A percentile compares a stretch with the other conserved stretches of the same genome.
phyloP scores from a whole-genome alignment of 35 echinoderm and acorn worm species.

The Strongylocentrotus purpuratus region DNA sequence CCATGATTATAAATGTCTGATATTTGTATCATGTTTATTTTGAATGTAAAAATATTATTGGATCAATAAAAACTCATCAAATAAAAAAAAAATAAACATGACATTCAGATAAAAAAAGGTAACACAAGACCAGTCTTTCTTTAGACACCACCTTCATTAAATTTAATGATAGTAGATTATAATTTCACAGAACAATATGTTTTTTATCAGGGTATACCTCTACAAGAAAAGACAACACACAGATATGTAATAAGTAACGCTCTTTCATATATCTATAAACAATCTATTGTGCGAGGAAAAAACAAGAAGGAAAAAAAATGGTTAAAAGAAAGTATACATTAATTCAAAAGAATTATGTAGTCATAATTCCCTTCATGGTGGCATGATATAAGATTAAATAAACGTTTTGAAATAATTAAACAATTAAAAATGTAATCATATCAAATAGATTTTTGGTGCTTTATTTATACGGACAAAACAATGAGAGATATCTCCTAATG shows the following conservation, averaged over 20 bases:
- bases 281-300: background rate
- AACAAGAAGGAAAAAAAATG: background rate
- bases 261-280: conserved; percentile 8
- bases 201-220: conserved; percentile 13
- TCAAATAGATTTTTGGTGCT: background rate
- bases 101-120: background rate
- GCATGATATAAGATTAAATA: background rate
- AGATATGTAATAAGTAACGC: background rate
- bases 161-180: conserved; percentile 2
- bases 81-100: too few species aligned
- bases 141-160: conserved; percentile 17
- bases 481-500: background rate
- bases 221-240: conserved; percentile 9
- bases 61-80: too few species aligned
- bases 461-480: background rate
- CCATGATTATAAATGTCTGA: too few species aligned
- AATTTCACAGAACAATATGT: conserved; percentile 4
- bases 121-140: background rate
- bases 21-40: too few species aligned
- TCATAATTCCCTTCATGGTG: conserved; percentile 10
- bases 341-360: background rate
- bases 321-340: background rate
- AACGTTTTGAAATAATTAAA: background rate
- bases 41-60: too few species aligned
- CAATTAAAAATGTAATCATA: background rate